Percentiles rank a stretch among this genome's conserved stretches.
phyloP scores from a whole-genome alignment of 1,140 invertebrate genomes.

The Propsilocerus akamusi region DNA sequence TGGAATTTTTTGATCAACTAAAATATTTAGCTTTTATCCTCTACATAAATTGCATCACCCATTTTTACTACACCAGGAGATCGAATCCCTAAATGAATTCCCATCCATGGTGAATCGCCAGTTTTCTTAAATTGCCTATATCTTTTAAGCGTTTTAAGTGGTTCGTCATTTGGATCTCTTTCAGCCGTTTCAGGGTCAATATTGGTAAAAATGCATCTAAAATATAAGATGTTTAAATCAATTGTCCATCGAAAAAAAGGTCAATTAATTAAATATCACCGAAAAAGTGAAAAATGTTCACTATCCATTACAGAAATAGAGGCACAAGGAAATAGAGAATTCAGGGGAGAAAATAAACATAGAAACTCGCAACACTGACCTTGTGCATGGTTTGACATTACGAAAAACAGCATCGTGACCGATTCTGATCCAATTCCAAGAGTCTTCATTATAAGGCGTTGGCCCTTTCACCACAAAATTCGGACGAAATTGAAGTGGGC shows the following conservation, averaged over 20 bases:
- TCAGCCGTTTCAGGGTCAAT: constrained; percentile 32
- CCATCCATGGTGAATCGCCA: constrained; percentile 2
- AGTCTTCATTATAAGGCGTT: constrained; percentile 41
- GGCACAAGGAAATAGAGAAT: constrained; percentile 5
- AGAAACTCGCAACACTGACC: too few relatives aligned
- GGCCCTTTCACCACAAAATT: constrained; percentile 47
- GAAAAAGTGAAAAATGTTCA: not conserved
- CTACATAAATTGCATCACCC: constrained; percentile 5
- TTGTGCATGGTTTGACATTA: constrained; percentile 41
- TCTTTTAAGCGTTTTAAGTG: constrained; percentile 30
- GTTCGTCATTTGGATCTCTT: constrained; percentile 29
- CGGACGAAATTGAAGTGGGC: constrained; percentile 37
- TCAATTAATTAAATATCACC: not conserved
- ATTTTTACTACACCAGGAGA: not conserved
- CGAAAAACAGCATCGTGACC: constrained; percentile 34
- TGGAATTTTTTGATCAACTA: too few relatives aligned
- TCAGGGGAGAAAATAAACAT: too few relatives aligned
- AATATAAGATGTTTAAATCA: not conserved
- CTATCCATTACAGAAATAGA: not conserved
- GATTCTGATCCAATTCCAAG: constrained; percentile 49
- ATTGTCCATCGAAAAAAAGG: constrained; percentile 6
- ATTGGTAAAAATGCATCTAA: constrained; percentile 34
- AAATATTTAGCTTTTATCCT: not conserved
- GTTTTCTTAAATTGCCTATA: constrained; percentile 8
- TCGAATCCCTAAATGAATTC: constrained; percentile 4